Conservation (phyloP, 2,113 vertebrate species). For the Brachyhypopomus gauderio region DNA sequence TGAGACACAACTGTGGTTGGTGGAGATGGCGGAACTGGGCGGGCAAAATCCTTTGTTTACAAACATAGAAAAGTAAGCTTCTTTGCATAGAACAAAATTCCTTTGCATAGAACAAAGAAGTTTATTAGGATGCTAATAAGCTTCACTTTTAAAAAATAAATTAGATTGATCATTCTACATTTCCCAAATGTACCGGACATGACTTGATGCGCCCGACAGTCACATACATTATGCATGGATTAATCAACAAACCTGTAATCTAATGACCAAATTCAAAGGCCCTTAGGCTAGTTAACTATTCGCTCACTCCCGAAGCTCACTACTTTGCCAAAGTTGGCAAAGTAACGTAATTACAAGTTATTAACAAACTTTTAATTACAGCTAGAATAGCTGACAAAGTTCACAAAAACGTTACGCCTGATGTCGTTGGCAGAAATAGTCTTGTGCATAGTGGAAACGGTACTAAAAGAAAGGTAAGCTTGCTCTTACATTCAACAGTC, state of each 20-base stretch:
- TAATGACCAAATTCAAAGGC: neutral
- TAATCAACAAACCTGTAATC: neutral
- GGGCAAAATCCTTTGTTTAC: neutral
- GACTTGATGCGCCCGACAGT: neutral
- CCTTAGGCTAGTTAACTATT: neutral
- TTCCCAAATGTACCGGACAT: neutral
- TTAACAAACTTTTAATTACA: too few species aligned
- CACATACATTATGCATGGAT: neutral
- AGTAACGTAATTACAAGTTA: too few species aligned
- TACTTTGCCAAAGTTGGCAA: too few species aligned
- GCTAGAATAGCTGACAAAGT: too few species aligned
- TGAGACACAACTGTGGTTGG: conserved; percentile 18
- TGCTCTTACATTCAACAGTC: neutral
- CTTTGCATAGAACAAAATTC: too few species aligned
- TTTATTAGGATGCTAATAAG: neutral
- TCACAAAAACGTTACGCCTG: too few species aligned
- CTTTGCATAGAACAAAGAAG: neutral
- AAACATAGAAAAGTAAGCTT: neutral
- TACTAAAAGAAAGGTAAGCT: neutral
- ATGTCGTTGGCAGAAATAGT: too few species aligned
- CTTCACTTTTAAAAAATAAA: neutral
- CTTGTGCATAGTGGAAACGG: neutral
- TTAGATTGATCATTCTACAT: neutral
- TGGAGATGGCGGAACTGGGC: conserved; percentile 3
- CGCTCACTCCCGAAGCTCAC: too few species aligned